Conservation (phyloP, 2,888 invertebrate genomes). For the Xestia ashworthii region DNA sequence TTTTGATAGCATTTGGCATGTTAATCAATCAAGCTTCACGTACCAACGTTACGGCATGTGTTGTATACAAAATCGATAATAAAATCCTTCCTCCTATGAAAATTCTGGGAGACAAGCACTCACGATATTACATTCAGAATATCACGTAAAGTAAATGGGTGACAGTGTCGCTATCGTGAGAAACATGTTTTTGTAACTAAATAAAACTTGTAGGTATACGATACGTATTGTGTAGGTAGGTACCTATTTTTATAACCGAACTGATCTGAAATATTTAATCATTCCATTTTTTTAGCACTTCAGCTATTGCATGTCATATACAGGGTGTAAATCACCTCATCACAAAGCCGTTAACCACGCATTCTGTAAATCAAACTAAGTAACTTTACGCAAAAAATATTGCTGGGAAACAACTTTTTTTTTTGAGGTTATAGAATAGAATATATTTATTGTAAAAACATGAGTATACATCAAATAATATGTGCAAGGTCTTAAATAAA, state of each 20-base stretch:
- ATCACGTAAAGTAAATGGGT: constrained; percentile 47
- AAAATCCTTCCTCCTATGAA: constrained; percentile 43
- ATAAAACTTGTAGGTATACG: constrained; percentile 1
- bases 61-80: constrained; percentile 50
- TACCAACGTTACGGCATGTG: constrained; percentile 32
- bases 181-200: constrained; percentile 16
- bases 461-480: too few relatives aligned
- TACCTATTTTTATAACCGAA: constrained; percentile 11
- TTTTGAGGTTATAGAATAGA: too few relatives aligned
- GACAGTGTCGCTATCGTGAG: constrained; percentile 34
- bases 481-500: too few relatives aligned
- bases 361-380: too few relatives aligned
- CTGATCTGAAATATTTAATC: neutral
- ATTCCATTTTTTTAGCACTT: constrained; percentile 4
- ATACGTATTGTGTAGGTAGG: constrained; percentile 1
- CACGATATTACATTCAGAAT: constrained; percentile 47
- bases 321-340: too few relatives aligned
- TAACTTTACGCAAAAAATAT: too few relatives aligned
- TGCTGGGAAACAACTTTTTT: too few relatives aligned
- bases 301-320: neutral
- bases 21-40: constrained; percentile 72
- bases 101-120: constrained; percentile 50
- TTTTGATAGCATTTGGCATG: constrained; percentile 66
- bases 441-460: too few relatives aligned
- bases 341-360: too few relatives aligned